These are phyloP conservation scores for Hydrozoanthus gracilis DNA, from an alignment of 92 coral and sea anemone genomes.

Conservation along the genomic window DNA sequence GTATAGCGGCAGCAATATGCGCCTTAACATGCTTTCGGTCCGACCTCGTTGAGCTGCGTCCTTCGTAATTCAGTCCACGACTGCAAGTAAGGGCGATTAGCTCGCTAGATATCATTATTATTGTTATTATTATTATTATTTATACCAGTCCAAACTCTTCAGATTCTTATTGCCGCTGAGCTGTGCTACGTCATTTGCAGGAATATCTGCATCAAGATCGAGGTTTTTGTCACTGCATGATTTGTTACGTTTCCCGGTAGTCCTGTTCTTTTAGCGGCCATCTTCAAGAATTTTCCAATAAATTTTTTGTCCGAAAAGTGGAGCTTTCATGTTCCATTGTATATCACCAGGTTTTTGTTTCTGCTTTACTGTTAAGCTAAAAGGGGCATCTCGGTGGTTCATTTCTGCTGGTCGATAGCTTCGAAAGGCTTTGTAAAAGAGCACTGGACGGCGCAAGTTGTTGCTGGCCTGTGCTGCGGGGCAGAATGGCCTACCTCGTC, in stretches of 20 bases:
- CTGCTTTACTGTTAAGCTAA: neutral
- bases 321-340: slow-evolving; percentile 3
- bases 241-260: slow-evolving; percentile 1
- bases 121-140: too few relatives aligned
- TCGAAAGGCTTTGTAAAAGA: slow-evolving; percentile 21
- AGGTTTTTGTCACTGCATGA: slow-evolving; percentile 41
- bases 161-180: neutral
- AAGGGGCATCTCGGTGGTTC: neutral
- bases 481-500: slow-evolving; percentile 48
- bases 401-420: slow-evolving; percentile 42
- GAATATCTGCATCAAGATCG: slow-evolving; percentile 48
- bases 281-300: slow-evolving; percentile 50
- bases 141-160: slow-evolving; percentile 7
- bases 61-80: too few relatives aligned
- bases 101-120: too few relatives aligned
- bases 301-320: neutral
- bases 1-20: too few relatives aligned
- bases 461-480: slow-evolving; percentile 19
- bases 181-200: slow-evolving; percentile 21
- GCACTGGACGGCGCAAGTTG: slow-evolving; percentile 46
- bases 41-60: too few relatives aligned
- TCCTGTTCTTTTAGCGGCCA: slow-evolving; percentile 49
- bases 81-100: too few relatives aligned
- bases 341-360: neutral
- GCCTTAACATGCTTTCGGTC: too few relatives aligned